A percentile compares a stretch with the other conserved stretches of the same genome.
Conservation (phyloP, 2,888 invertebrate species). For the Phorcus lineatus region DNA sequence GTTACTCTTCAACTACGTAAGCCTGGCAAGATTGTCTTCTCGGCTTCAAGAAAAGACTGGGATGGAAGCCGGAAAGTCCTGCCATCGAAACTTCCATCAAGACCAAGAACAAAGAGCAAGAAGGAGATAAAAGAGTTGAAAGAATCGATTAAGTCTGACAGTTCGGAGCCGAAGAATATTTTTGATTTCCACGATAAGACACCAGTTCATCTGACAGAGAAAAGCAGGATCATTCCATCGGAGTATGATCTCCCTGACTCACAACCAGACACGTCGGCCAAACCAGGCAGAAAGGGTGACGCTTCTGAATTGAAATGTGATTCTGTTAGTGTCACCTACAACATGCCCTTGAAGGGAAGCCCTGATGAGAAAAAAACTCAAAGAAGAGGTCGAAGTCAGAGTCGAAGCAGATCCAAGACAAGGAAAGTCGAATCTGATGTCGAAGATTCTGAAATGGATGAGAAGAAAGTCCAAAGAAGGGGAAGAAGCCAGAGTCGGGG, state of each 20-base stretch:
- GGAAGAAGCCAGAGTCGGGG: not conserved
- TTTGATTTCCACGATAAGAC: slow-evolving; percentile 61
- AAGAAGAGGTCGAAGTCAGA: not conserved
- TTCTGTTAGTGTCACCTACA: not conserved
- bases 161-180: slow-evolving; percentile 44
- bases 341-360: slow-evolving; percentile 20
- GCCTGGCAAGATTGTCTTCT: slow-evolving; percentile 62
- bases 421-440: not conserved
- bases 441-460: not conserved
- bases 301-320: not conserved
- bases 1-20: slow-evolving; percentile 51
- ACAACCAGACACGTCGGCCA: not conserved
- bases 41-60: slow-evolving; percentile 56
- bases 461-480: not conserved
- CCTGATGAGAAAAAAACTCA: not conserved
- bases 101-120: slow-evolving; percentile 56
- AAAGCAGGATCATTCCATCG: slow-evolving; percentile 32
- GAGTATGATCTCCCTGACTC: slow-evolving; percentile 61
- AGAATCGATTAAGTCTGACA: slow-evolving; percentile 35
- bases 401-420: not conserved
- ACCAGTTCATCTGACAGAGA: slow-evolving; percentile 35
- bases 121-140: slow-evolving; percentile 50
- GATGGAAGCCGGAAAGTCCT: slow-evolving; percentile 62
- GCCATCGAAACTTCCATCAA: slow-evolving; percentile 50
- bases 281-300: not conserved